Evolutionary conservation across 2,113 vertebrate genomes (phyloP), one percentile per base, ranked within the genome.

Genomic region (Danionella cerebrum): DNA sequence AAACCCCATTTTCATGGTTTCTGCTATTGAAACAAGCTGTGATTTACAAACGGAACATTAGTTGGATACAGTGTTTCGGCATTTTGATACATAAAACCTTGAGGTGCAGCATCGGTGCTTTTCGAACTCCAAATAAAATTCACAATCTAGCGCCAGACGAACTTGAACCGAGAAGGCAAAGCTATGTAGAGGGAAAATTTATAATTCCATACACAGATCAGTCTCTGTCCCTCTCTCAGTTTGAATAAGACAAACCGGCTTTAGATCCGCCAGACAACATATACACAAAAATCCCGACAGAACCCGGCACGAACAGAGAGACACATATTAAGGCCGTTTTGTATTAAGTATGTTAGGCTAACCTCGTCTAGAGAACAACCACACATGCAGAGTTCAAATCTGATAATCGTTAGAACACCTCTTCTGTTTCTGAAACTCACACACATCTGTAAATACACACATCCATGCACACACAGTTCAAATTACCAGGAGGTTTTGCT

Each of bases 71-170:
- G 76, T 74, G 59, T 74, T 55, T 53, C 72, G 76, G 72, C 60
- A 72, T 78, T 72, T 72, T 44, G 33, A 74, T 71, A 64, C 58
- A 72, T 77, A 65, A 74, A 74, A 77, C 64, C 70, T 47, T 70
- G 29, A 69, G 72, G 69, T 77, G 76, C 76, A 74, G 68, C 69
- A 74, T 74, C 65, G 55, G 52, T 65, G 63, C 66, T 59, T 71
- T 68, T 59, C 21, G 70, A 52, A 50, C 48, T 33, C 51, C 51
- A 66, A 63, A 62, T 71, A 47, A 66, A 57, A 66, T 25, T 7
- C 41, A 48, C 8, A 8, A 22, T 36, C 22, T 14, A 64, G 59
- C 41, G 9, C 48, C 44, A 18, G 18, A 48, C 59, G 33, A 41
- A 63, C 29, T 12, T 29, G 8, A 60, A 31, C 11, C 52, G n/a